Evolutionary conservation across 2,113 vertebrate species (phyloP), one percentile per base, ranked within the genome.

Genomic region (Perccottus glenii): DNA sequence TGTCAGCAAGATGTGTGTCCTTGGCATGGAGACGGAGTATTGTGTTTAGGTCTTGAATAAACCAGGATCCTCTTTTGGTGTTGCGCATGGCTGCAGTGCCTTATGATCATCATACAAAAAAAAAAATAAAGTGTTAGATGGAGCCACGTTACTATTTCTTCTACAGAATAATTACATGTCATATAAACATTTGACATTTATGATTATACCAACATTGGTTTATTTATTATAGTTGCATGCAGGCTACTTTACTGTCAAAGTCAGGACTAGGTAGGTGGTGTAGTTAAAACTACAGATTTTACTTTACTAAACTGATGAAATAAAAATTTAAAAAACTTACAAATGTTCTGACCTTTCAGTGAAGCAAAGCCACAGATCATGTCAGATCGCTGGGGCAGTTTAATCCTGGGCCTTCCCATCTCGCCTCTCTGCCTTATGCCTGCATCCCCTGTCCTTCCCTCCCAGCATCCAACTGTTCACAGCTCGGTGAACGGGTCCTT

Each of bases 351-450:
- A 99, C 98, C 98, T 96, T 93, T 96, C 71, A 99, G 94, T 64
- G 96, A 96, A 32, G 98, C 97, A 0, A 93, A 98, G 76, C 96
- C 96, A 49, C 96, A 99, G 70, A 99, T 98, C 96, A 98, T 98
- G 88, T 99, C 98, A 0, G 96, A 99, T 52, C 95, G 87, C 0
- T 96, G 97, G 0, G 98, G 98, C 40, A 99, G 92, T 63, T 96
- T 94, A 53, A 94, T 89, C 72, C 90, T 93, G 51, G 92, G 86
- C 15, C 82, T 75, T 12, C 92, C 90, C 6, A 90, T 81, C 0
- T 94, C 91, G 5, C 93, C 93, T 0, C 90, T 93, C 27, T 94
- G 89, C 62, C 75, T 75, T 47, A 77, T 64, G 53, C 80, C 67
- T 36, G 81, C 67, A 2, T 84, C 83, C 3, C 75, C 57, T 88